Conservation (phyloP, 1,140 invertebrate genomes). For the Drosophila sucinea region DNA sequence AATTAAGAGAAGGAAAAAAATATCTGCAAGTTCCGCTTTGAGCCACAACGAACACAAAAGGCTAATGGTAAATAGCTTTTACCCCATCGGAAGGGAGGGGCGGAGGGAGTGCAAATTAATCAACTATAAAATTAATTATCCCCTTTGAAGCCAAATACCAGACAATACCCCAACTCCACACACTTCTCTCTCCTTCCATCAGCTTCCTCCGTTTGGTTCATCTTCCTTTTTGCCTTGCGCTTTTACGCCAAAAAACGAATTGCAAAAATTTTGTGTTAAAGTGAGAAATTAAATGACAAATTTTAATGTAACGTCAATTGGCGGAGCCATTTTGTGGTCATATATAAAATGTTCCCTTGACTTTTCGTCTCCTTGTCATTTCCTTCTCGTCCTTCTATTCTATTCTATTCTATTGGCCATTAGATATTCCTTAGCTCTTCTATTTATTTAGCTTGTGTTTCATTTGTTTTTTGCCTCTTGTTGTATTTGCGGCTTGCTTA, state of each 20-base stretch:
- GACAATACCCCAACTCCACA: background rate
- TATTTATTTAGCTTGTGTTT: slow-evolving; percentile 16
- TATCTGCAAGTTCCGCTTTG: background rate
- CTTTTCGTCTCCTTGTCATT: background rate
- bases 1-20: background rate
- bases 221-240: background rate
- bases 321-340: slow-evolving; percentile 37
- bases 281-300: slow-evolving; percentile 9
- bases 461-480: slow-evolving; percentile 29
- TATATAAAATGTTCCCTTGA: background rate
- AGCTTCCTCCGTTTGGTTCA: too few relatives aligned
- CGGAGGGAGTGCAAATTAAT: slow-evolving; percentile 49
- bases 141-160: slow-evolving; percentile 43
- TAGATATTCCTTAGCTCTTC: slow-evolving; percentile 29
- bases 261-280: background rate
- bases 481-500: slow-evolving; percentile 68
- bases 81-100: slow-evolving; percentile 28
- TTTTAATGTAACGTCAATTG: slow-evolving; percentile 9
- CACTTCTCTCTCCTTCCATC: background rate
- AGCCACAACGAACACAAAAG: slow-evolving; percentile 1
- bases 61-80: slow-evolving; percentile 47
- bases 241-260: background rate
- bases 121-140: slow-evolving; percentile 62
- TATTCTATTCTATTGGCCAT: slow-evolving; percentile 27
- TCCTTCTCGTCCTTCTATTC: background rate